These are phyloP conservation scores for Vipera latastei DNA, from an alignment of 2,797 vertebrate genomes.

Conservation along the genomic window DNA sequence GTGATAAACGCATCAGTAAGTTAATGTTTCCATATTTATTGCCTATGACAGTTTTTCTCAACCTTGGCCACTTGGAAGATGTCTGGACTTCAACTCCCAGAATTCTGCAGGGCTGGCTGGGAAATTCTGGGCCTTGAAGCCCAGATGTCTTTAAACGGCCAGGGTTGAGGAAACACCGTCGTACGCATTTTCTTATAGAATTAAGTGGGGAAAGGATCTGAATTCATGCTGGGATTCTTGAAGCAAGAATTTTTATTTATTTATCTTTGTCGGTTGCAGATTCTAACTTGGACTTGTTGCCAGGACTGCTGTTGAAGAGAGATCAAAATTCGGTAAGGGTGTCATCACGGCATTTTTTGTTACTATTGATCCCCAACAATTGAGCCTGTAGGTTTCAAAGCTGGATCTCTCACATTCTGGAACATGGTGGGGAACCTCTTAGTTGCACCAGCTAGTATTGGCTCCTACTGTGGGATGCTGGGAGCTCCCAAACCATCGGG, in stretches of 20 bases:
- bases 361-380: not conserved
- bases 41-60: not conserved
- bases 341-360: too few relatives aligned
- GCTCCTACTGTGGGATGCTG: not conserved
- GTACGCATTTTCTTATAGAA: not conserved
- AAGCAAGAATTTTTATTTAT: too few relatives aligned
- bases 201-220: too few relatives aligned
- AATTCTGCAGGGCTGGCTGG: not conserved
- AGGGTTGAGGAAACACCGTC: not conserved
- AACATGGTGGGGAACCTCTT: not conserved
- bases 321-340: conserved; percentile 83
- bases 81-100: not conserved
- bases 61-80: not conserved
- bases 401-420: not conserved
- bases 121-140: not conserved
- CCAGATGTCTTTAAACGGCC: not conserved
- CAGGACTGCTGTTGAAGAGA: conserved; percentile 84
- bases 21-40: not conserved
- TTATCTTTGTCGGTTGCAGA: conserved; percentile 59
- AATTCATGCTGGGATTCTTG: not conserved
- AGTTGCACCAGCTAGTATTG: not conserved
- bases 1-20: too few relatives aligned
- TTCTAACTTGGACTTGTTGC: conserved; percentile 57
- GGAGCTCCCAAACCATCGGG: not conserved
- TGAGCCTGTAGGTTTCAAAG: not conserved